phyloP scores from a whole-genome alignment of 2,113 vertebrate genomes.

The Gobiocypris rarus region DNA sequence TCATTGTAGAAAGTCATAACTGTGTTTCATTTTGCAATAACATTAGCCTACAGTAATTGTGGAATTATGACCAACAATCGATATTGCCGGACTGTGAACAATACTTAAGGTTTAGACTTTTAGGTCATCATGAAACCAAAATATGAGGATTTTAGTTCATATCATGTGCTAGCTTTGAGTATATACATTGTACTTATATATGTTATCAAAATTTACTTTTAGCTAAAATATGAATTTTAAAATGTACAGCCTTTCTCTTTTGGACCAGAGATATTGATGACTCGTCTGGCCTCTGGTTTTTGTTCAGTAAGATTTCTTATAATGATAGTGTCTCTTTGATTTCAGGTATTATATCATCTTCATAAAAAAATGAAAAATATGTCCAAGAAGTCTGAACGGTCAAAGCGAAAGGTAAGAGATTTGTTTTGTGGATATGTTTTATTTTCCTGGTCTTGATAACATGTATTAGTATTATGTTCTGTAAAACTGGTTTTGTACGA shows the following conservation, averaged over 20 bases:
- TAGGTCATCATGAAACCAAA: not conserved
- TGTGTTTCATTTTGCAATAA: not conserved
- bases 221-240: not conserved
- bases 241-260: not conserved
- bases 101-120: not conserved
- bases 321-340: not conserved
- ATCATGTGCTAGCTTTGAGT: not conserved
- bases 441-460: not conserved
- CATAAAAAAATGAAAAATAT: slow-evolving; percentile 88
- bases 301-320: not conserved
- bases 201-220: not conserved
- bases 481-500: not conserved
- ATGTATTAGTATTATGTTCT: not conserved
- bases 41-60: not conserved
- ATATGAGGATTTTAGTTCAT: not conserved
- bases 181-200: no score
- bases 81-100: not conserved
- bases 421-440: not conserved
- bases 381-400: slow-evolving; percentile 83
- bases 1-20: not conserved
- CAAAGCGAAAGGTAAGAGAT: slow-evolving; percentile 83
- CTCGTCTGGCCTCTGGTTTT: not conserved
- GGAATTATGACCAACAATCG: not conserved
- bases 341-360: slow-evolving; percentile 83
- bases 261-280: not conserved